phyloP scores from a whole-genome alignment of 2,888 invertebrate genomes.

The Volucella inanis region DNA sequence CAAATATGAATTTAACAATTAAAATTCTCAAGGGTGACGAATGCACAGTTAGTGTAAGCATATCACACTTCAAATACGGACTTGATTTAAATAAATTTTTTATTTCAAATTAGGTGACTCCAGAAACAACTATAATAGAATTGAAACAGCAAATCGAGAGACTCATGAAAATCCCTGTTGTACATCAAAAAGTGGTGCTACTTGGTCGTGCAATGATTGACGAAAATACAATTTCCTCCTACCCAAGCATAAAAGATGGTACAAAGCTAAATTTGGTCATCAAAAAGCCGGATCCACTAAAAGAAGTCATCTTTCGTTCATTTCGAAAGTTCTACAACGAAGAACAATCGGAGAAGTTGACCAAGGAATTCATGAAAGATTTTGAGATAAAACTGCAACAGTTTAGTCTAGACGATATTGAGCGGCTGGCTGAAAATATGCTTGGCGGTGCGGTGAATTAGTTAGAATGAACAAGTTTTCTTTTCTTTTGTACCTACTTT shows the following conservation, averaged over 20 bases:
- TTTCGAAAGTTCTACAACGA: slow-evolving; percentile 86
- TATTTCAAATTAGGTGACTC: slow-evolving; percentile 83
- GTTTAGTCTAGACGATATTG: slow-evolving; percentile 82
- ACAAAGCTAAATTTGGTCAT: slow-evolving; percentile 89
- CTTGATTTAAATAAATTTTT: neutral
- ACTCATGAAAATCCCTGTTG: slow-evolving; percentile 87
- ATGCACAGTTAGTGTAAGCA: slow-evolving; percentile 86
- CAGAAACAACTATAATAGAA: slow-evolving; percentile 86
- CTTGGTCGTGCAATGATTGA: slow-evolving; percentile 89
- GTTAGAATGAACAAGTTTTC: neutral
- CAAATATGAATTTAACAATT: slow-evolving; percentile 87
- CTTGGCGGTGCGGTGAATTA: slow-evolving; percentile 39
- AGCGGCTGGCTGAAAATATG: slow-evolving; percentile 79
- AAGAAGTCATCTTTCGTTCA: slow-evolving; percentile 84
- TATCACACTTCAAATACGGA: no score
- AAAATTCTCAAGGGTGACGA: slow-evolving; percentile 90
- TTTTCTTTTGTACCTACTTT: slow-evolving; percentile 61
- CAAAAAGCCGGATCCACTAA: slow-evolving; percentile 87
- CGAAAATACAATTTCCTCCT: slow-evolving; percentile 87
- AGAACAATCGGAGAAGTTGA: slow-evolving; percentile 85
- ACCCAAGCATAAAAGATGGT: slow-evolving; percentile 89
- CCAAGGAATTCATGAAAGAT: slow-evolving; percentile 81
- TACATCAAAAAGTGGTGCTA: slow-evolving; percentile 89
- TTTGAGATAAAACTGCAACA: slow-evolving; percentile 80
- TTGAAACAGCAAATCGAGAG: slow-evolving; percentile 88